Conservation (phyloP, 2,888 invertebrate genomes). For the Drosophila rubida region DNA sequence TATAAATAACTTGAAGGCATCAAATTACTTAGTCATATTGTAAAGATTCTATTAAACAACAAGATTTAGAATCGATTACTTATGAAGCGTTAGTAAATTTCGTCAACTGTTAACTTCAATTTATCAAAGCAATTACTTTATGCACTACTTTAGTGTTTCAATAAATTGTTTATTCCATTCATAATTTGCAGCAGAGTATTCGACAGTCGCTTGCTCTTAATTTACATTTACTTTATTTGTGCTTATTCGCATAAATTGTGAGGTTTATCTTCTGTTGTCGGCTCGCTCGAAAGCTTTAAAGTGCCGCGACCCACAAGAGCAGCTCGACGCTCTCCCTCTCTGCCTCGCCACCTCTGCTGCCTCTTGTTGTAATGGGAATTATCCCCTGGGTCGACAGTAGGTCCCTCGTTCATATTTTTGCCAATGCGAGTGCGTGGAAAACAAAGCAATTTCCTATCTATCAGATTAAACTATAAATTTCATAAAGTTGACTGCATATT, state of each 20-base stretch:
- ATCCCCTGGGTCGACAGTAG: not conserved
- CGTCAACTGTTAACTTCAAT: no score
- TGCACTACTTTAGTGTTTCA: not conserved
- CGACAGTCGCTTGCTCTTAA: not conserved
- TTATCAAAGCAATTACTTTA: no score
- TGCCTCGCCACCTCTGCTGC: not conserved
- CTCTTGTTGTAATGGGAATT: slow-evolving; percentile 9
- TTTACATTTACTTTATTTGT: not conserved
- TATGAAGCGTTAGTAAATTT: no score
- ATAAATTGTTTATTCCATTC: not conserved
- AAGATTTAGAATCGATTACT: no score
- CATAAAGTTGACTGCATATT: slow-evolving; percentile 79
- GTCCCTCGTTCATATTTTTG: slow-evolving; percentile 37
- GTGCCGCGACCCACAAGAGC: slow-evolving; percentile 20
- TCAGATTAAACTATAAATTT: slow-evolving; percentile 80
- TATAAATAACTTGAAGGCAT: no score
- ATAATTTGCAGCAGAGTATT: slow-evolving; percentile 10
- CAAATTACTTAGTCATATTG: no score
- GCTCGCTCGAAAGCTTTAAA: slow-evolving; percentile 54
- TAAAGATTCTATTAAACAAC: no score
- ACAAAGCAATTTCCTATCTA: slow-evolving; percentile 79
- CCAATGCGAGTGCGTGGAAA: slow-evolving; percentile 58
- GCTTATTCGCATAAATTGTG: slow-evolving; percentile 48
- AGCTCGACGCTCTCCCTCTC: not conserved
- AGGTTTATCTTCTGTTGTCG: slow-evolving; percentile 57